Percentiles rank a stretch among this genome's conserved stretches.
phyloP scores from a whole-genome alignment of 2,888 invertebrate genomes.

The Subacronicta megacephala region DNA sequence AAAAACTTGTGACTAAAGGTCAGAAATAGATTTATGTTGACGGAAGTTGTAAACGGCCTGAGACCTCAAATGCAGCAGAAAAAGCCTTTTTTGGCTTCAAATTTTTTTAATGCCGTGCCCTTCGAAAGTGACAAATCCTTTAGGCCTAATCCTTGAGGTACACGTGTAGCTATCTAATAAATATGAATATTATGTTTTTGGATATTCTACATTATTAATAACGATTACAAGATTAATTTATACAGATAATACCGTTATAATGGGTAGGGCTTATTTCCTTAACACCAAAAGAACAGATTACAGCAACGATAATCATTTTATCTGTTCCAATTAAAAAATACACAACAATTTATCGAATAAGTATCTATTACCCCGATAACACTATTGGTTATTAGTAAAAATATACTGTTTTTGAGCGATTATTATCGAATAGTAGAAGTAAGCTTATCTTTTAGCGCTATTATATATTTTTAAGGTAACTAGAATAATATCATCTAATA shows the following conservation, averaged over 20 bases:
- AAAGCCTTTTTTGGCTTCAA: too few species aligned
- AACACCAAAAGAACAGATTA: constrained; percentile 42
- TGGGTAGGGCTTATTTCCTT: constrained; percentile 40
- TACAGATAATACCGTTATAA: constrained; percentile 5
- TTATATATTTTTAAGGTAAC: constrained; percentile 26
- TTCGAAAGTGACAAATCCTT: too few species aligned
- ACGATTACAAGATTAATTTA: constrained; percentile 15
- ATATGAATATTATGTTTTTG: too few species aligned
- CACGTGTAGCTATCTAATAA: too few species aligned
- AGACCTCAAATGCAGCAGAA: too few species aligned
- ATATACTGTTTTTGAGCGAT: constrained; percentile 38
- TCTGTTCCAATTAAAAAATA: constrained; percentile 59
- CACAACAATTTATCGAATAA: constrained; percentile 47
- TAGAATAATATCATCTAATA: constrained; percentile 3
- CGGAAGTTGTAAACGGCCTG: too few species aligned
- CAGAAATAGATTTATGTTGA: too few species aligned
- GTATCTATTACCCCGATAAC: constrained; percentile 51
- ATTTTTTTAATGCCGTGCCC: too few species aligned
- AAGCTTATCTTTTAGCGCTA: constrained; percentile 37
- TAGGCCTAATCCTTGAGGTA: too few species aligned
- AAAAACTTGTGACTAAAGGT: too few species aligned
- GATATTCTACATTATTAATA: background rate
- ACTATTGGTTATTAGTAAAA: constrained; percentile 52
- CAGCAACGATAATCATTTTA: constrained; percentile 33
- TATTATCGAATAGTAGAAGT: constrained; percentile 37